These are phyloP conservation scores for Camponotus vicinus DNA, from an alignment of 1,140 invertebrate species.

Conservation along the genomic window DNA sequence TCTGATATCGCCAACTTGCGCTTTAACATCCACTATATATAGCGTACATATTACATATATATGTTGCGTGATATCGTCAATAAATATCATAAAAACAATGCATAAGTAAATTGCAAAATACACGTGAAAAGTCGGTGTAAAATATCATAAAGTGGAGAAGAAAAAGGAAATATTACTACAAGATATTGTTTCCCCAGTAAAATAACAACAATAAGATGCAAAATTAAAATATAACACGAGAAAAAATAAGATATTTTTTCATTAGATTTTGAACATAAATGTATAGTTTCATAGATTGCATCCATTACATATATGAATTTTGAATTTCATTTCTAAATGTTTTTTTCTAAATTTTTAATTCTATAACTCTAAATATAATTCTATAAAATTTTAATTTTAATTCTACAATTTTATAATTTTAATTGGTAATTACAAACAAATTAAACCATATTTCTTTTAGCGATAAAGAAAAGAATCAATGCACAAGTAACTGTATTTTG, in stretches of 20 bases:
- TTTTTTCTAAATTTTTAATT: too few relatives aligned
- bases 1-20: constrained; percentile 9
- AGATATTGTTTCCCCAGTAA: neutral
- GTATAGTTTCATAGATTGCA: neutral
- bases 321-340: neutral
- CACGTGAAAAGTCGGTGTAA: neutral
- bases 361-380: too few relatives aligned
- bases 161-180: neutral
- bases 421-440: neutral
- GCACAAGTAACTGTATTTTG: neutral
- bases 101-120: neutral
- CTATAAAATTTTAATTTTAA: too few relatives aligned
- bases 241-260: neutral
- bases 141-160: neutral
- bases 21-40: constrained; percentile 9
- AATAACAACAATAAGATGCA: neutral
- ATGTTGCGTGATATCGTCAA: neutral
- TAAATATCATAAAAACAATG: constrained; percentile 26
- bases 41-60: neutral
- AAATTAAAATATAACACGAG: neutral
- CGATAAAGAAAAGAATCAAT: neutral
- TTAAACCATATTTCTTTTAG: neutral
- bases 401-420: too few relatives aligned
- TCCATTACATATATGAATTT: neutral
- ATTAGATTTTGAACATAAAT: neutral